Percentiles rank a stretch among this genome's conserved stretches.
These are phyloP conservation scores for Bombus waltoni DNA, from an alignment of 1,140 invertebrate species.

Conservation along the genomic window DNA sequence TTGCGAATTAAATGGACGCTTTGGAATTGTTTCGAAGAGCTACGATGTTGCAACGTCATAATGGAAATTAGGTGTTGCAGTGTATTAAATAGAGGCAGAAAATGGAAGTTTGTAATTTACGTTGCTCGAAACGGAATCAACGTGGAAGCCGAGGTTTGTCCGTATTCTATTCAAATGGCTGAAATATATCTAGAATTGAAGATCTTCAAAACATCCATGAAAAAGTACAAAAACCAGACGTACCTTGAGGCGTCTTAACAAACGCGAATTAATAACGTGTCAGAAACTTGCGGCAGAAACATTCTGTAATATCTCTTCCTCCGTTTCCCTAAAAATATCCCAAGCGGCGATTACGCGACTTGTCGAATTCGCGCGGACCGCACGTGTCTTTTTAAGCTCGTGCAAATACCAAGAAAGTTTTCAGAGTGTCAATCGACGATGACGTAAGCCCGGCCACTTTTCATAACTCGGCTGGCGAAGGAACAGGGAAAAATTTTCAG, in stretches of 20 bases:
- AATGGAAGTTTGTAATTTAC: background rate
- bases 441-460: background rate
- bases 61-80: background rate
- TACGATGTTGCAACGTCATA: background rate
- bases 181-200: background rate
- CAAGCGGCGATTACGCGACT: too few relatives aligned
- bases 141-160: background rate
- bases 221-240: background rate
- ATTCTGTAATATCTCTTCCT: background rate
- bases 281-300: background rate
- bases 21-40: background rate
- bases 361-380: background rate
- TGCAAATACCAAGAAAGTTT: conserved; percentile 5
- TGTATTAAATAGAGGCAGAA: background rate
- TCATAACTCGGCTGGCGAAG: background rate
- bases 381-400: background rate
- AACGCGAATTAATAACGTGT: background rate
- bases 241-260: background rate
- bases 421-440: background rate
- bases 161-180: too few relatives aligned
- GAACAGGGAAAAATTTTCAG: background rate
- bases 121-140: background rate
- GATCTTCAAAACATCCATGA: background rate
- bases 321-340: background rate
- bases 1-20: background rate